Base-by-base conservation (phyloP, 1,140 invertebrate species). In the Acyrthosiphon pisum region DNA sequence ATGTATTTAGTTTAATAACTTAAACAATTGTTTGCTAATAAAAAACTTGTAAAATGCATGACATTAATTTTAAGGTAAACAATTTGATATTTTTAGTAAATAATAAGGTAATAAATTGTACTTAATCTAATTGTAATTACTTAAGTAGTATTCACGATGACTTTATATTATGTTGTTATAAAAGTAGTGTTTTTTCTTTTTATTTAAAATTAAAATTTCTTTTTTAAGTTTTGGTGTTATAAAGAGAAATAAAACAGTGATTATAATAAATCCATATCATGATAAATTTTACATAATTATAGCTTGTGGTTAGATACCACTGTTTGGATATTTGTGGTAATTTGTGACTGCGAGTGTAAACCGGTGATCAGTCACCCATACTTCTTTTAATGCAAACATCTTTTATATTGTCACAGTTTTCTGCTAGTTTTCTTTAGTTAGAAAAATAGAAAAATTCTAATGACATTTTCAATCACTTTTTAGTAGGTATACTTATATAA, bases 41-140 rank as follows among this genome's bases (percentile, higher is more conserved):
- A 76, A 60, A 68, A 76, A 76, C 30, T n/a, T 76, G 14, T 76
- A n/a, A n/a, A 35, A 76, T 53, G 30, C 30, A n/a, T n/a, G 30
- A n/a, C 30, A 76, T 76, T 76, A 76, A 76, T n/a, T 76, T 76
- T 76, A n/a, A n/a, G 14, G 14, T 76, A 76, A 76, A 76, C n/a
- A n/a, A 76, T n/a, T 76, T 76, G 30, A 76, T 76, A 76, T 76
- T 76, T 35, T 76, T 76, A n/a, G 60, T 76, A 76, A 76, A 76
- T 76, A 76, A n/a, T 68, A n/a, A 53, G 22, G 20, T 53, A 68
- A 68, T n/a, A 6, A 18, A n/a, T n/a, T n/a, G 1, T n/a, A 76
- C n/a, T 76, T 35, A 18, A 48, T 14, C n/a, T 18, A 76, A 76
- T 76, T n/a, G n/a, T n/a, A 76, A 76, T 76, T 76, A 76, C 14